Percentiles rank a stretch among this genome's conserved stretches.
Evolutionary conservation across 2,113 vertebrate genomes (phyloP).

Genomic region (Cichladusa arquata): DNA sequence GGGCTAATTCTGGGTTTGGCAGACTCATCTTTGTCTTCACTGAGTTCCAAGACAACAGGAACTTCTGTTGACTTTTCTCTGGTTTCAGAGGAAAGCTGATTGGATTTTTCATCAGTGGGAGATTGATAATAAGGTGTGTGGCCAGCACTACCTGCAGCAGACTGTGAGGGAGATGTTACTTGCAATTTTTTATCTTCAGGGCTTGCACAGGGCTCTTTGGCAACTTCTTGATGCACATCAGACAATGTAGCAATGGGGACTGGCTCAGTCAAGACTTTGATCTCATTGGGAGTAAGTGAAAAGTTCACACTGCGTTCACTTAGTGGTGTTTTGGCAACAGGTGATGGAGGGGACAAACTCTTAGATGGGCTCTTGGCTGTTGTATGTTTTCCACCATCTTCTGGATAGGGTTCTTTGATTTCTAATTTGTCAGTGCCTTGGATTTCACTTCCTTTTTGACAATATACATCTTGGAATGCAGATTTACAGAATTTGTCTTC

Average conservation of each 20-base stretch:
- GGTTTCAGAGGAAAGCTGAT: neutral
- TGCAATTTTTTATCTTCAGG: neutral
- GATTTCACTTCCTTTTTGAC: conserved; percentile 44
- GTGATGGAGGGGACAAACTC: neutral
- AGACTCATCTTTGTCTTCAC: neutral
- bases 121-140: neutral
- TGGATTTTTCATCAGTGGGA: neutral
- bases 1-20: neutral
- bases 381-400: conserved; percentile 48
- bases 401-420: conserved; percentile 44
- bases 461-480: conserved; percentile 60
- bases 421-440: conserved; percentile 39
- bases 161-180: neutral
- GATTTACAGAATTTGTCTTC: conserved; percentile 83
- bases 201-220: neutral
- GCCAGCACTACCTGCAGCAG: neutral
- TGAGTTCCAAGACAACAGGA: neutral
- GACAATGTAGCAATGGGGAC: neutral
- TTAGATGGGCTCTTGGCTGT: neutral
- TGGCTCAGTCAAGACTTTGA: neutral
- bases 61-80: neutral
- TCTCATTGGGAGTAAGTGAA: neutral
- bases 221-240: neutral
- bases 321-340: neutral
- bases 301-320: neutral